Evolutionary conservation across 2,888 invertebrate genomes (phyloP).

Genomic region (Physocephala rufipes): DNA sequence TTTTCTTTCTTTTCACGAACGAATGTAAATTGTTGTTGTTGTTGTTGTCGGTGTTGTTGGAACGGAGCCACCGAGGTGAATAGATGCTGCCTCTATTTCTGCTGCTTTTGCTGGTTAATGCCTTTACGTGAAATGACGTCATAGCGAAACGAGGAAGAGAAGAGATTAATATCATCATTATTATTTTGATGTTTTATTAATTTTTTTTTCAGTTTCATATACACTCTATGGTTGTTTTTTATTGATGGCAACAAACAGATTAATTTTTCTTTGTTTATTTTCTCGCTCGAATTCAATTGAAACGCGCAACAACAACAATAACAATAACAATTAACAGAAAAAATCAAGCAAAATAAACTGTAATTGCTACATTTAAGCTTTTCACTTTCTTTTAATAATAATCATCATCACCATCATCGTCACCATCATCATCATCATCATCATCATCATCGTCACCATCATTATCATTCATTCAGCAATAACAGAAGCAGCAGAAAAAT

Average conservation of each 20-base stretch:
- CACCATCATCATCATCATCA: constrained; percentile 20
- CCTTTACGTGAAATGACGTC: constrained; percentile 10
- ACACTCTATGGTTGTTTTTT: too few species aligned
- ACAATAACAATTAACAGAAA: too few species aligned
- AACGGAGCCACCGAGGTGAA: too few species aligned
- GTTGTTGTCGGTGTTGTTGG: too few species aligned
- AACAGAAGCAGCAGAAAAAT: constrained; percentile 1
- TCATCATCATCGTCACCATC: too few species aligned
- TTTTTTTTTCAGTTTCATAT: too few species aligned
- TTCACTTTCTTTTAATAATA: constrained; percentile 31
- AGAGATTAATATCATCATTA: neutral
- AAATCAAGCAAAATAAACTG: neutral
- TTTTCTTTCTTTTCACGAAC: too few species aligned
- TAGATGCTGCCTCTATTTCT: neutral
- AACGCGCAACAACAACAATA: neutral
- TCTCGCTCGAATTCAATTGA: neutral
- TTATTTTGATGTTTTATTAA: neutral
- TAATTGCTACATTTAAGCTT: constrained; percentile 9
- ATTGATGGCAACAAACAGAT: neutral
- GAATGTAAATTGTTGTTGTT: neutral
- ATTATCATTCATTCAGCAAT: constrained; percentile 6
- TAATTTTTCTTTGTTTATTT: neutral
- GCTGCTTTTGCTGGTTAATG: constrained; percentile 3
- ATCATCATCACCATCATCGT: constrained; percentile 7
- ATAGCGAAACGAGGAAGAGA: constrained; percentile 14